These are phyloP conservation scores for Semnornis frantzii DNA, from an alignment of 2,113 vertebrate species.

Conservation along the genomic window DNA sequence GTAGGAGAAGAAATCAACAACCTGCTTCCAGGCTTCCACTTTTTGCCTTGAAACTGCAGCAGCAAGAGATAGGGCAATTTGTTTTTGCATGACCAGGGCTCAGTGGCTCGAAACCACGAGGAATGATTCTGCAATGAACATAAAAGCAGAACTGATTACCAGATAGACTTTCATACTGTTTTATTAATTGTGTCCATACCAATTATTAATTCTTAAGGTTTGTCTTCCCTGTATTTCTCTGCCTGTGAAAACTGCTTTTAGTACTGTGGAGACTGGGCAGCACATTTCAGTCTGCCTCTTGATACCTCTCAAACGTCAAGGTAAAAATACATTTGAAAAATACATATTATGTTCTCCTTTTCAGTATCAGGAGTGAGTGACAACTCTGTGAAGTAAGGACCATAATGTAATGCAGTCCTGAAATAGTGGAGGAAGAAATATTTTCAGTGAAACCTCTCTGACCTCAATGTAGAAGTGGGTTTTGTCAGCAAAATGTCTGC, in stretches of 20 bases:
- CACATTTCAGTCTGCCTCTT: neutral
- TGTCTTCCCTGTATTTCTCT: neutral
- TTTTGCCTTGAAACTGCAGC: neutral
- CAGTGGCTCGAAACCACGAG: neutral
- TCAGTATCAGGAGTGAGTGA: neutral
- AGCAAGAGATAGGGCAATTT: neutral
- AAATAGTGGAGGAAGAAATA: neutral
- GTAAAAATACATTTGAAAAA: neutral
- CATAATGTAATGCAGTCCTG: neutral
- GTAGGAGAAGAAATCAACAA: neutral
- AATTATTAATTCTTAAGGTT: neutral
- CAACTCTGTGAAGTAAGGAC: neutral
- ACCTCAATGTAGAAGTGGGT: neutral
- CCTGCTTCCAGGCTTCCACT: neutral
- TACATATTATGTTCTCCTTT: neutral
- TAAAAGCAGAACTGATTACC: neutral
- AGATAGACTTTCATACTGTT: neutral
- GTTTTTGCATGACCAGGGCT: neutral
- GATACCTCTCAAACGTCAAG: neutral
- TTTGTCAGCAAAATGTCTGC: neutral
- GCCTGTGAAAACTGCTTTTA: neutral
- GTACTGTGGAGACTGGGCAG: neutral
- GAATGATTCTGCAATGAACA: neutral
- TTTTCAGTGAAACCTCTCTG: neutral
- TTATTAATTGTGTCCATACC: fast-evolving